A percentile compares a stretch with the other conserved stretches of the same genome.
phyloP scores from a whole-genome alignment of 2,797 vertebrate genomes.

The Eulemur rubriventer region DNA sequence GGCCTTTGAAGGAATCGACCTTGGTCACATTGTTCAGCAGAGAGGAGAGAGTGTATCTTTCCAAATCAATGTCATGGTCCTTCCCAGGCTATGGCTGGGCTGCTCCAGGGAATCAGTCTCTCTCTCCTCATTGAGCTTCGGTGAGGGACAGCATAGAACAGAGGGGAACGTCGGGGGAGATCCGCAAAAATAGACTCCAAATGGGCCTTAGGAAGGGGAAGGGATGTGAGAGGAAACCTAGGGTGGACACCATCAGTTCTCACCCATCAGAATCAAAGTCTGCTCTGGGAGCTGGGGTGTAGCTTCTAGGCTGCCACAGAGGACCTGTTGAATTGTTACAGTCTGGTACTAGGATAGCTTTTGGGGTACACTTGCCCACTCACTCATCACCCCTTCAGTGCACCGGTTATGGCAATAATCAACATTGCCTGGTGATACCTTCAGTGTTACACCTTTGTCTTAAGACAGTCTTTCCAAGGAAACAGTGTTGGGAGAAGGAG shows the following conservation, averaged over 20 bases:
- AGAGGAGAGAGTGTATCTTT: conserved; percentile 88
- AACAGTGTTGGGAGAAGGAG: not conserved
- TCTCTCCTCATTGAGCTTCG: conserved; percentile 70
- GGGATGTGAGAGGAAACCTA: conserved; percentile 60
- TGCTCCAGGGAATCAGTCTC: not conserved
- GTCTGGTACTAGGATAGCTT: not conserved
- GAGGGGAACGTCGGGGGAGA: conserved; percentile 70
- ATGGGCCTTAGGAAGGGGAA: conserved; percentile 77
- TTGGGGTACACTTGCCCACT: not conserved
- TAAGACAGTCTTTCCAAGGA: not conserved
- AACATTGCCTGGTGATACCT: no score
- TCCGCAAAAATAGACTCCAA: conserved; percentile 59
- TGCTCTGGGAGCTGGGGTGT: not conserved
- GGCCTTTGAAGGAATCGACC: conserved; percentile 88
- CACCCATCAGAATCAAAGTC: no score
- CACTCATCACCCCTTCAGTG: not conserved
- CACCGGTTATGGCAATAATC: not conserved
- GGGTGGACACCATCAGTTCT: no score
- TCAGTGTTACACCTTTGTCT: not conserved
- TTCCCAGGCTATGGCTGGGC: conserved; percentile 80
- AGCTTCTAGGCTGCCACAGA: not conserved
- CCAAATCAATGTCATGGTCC: conserved; percentile 88
- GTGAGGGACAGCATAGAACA: conserved; percentile 83
- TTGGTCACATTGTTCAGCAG: conserved; percentile 91
- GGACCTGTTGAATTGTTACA: not conserved